Conservation (phyloP, 2,113 vertebrate species). For the Azemiops feae region DNA sequence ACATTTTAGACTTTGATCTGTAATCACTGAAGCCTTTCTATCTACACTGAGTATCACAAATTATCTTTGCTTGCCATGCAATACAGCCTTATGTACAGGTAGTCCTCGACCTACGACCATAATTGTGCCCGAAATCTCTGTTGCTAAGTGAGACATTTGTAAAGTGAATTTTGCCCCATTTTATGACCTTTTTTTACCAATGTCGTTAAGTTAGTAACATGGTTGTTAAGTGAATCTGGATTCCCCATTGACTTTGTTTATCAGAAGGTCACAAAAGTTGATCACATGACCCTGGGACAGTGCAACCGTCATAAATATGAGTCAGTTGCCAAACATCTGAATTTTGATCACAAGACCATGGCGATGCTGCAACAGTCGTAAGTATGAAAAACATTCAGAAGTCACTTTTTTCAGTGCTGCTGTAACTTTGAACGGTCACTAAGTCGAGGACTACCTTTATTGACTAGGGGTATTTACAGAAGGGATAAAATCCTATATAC, state of each 20-base stretch:
- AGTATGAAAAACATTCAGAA: not conserved
- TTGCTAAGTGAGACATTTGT: not conserved
- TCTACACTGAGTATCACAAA: not conserved
- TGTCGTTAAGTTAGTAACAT: too few relatives aligned
- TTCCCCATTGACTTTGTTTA: not conserved
- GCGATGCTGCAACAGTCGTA: not conserved
- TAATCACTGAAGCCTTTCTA: not conserved
- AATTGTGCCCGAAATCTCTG: not conserved
- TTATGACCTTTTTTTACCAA: too few relatives aligned
- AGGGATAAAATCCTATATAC: too few relatives aligned
- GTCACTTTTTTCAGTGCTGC: not conserved
- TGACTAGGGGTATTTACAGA: too few relatives aligned
- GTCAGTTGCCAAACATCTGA: not conserved
- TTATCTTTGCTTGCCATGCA: not conserved
- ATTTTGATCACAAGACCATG: not conserved
- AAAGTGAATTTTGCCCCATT: not conserved
- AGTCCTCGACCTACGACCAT: not conserved
- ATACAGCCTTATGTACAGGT: not conserved
- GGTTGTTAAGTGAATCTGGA: not conserved
- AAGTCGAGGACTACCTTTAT: too few relatives aligned
- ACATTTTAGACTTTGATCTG: not conserved
- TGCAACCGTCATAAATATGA: not conserved
- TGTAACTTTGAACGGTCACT: too few relatives aligned
- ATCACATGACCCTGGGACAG: not conserved
- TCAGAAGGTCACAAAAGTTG: not conserved